A percentile compares a stretch with the other conserved stretches of the same genome.
Evolutionary conservation across 2,888 invertebrate species (phyloP).

Genomic region (Dicyrtomina minuta): DNA sequence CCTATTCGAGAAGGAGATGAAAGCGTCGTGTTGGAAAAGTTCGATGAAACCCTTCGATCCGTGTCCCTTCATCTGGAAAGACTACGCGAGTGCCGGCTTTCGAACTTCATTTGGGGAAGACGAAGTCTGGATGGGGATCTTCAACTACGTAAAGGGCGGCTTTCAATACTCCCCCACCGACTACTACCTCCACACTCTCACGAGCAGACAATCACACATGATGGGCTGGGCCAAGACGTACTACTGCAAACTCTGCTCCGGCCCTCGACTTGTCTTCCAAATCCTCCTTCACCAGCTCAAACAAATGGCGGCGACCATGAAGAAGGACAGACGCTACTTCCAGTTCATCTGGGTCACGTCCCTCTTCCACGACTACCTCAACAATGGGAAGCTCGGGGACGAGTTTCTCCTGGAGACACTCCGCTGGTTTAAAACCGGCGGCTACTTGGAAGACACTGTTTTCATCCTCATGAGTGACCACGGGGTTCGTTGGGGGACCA

Average conservation of each 20-base stretch:
- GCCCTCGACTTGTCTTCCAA: constrained; percentile 66
- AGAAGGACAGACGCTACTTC: constrained; percentile 55
- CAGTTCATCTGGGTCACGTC: no score
- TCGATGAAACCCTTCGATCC: constrained; percentile 10
- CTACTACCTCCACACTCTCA: constrained; percentile 76
- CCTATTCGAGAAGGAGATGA: constrained; percentile 66
- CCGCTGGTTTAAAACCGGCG: constrained; percentile 60
- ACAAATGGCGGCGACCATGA: constrained; percentile 65
- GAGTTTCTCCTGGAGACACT: constrained; percentile 65
- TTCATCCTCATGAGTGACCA: no score
- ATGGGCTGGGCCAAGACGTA: constrained; percentile 57
- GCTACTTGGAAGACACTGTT: no score
- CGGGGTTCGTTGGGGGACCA: constrained; percentile 78
- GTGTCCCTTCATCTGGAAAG: constrained; percentile 33
- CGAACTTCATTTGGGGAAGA: constrained; percentile 74
- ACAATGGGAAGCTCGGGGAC: constrained; percentile 75
- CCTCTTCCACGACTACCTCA: constrained; percentile 80
- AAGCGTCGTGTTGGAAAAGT: constrained; percentile 56
- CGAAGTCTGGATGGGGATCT: constrained; percentile 72
- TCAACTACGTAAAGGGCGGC: constrained; percentile 74
- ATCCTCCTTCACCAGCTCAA: constrained; percentile 72
- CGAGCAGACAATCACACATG: constrained; percentile 58
- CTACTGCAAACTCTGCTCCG: constrained; percentile 66
- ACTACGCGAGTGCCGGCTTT: constrained; percentile 58
- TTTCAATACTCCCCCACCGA: constrained; percentile 78